These are phyloP conservation scores for Cinclus mexicanus DNA, from an alignment of 2,113 vertebrate species.

Conservation along the genomic window DNA sequence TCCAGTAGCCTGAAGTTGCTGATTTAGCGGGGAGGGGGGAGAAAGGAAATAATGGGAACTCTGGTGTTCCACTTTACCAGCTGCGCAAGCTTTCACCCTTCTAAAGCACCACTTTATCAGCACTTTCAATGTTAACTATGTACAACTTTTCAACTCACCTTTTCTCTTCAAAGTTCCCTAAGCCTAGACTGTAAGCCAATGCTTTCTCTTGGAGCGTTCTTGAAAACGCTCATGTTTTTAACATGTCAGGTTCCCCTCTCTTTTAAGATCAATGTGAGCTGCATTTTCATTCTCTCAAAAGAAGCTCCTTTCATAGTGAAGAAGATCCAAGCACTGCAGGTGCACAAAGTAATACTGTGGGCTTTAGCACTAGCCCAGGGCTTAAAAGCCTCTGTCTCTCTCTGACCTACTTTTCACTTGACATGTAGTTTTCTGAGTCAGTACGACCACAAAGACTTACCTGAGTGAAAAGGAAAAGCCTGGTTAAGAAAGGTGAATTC, in stretches of 20 bases:
- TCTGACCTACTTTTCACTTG: constrained; percentile 2
- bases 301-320: neutral
- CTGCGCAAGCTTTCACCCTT: neutral
- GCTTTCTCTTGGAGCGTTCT: neutral
- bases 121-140: neutral
- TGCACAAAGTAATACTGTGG: neutral
- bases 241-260: neutral
- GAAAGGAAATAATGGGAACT: rapidly evolving
- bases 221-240: neutral
- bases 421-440: neutral
- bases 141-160: neutral
- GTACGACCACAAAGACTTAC: neutral
- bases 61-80: neutral
- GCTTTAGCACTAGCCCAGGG: neutral
- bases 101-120: neutral
- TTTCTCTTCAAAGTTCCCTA: neutral
- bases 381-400: neutral
- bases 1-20: neutral
- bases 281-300: neutral
- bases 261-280: neutral
- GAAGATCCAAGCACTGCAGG: neutral
- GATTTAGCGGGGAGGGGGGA: neutral
- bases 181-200: neutral
- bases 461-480: neutral
- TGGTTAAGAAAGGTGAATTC: neutral